Evolutionary conservation across 2,888 invertebrate genomes (phyloP).

Genomic region (Hirtodrosophila alboralis): DNA sequence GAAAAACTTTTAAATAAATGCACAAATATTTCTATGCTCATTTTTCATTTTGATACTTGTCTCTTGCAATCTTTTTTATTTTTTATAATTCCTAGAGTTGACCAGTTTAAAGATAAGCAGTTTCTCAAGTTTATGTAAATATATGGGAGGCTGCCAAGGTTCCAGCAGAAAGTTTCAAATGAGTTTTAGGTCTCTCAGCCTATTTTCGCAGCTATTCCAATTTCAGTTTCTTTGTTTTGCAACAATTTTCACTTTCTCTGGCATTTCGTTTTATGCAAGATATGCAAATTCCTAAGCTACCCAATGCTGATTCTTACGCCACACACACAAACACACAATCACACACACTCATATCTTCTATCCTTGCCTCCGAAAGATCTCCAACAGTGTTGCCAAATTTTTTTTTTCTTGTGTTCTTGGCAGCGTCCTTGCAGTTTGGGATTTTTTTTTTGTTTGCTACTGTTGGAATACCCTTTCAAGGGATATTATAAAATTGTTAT

Average conservation of each 20-base stretch:
- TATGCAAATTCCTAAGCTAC: conserved; percentile 57
- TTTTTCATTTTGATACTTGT: background rate
- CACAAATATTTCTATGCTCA: background rate
- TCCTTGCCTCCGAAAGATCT: conserved; percentile 7
- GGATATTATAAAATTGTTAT: background rate
- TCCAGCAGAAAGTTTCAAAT: conserved; percentile 23
- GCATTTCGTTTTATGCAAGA: conserved; percentile 58
- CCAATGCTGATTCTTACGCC: conserved; percentile 35
- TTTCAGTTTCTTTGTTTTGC: conserved; percentile 52
- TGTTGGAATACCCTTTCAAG: conserved; percentile 30
- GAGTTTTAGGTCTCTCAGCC: conserved; percentile 28
- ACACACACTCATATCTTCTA: conserved; percentile 28
- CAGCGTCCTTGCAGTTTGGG: conserved; percentile 12
- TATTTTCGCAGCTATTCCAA: conserved; percentile 45
- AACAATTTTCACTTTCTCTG: conserved; percentile 62
- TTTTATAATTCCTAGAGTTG: conserved; percentile 15
- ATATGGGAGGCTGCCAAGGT: conserved; percentile 30
- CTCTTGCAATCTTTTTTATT: background rate
- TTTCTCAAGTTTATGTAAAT: conserved; percentile 36
- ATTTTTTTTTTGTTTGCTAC: conserved; percentile 2
- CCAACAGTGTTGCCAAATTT: conserved; percentile 21
- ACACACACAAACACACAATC: conserved; percentile 1
- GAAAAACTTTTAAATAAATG: background rate
- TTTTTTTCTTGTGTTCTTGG: conserved; percentile 24
- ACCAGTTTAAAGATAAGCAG: conserved; percentile 22